Conservation (phyloP, 2,888 invertebrate genomes). For the Stenichneumon culpator region DNA sequence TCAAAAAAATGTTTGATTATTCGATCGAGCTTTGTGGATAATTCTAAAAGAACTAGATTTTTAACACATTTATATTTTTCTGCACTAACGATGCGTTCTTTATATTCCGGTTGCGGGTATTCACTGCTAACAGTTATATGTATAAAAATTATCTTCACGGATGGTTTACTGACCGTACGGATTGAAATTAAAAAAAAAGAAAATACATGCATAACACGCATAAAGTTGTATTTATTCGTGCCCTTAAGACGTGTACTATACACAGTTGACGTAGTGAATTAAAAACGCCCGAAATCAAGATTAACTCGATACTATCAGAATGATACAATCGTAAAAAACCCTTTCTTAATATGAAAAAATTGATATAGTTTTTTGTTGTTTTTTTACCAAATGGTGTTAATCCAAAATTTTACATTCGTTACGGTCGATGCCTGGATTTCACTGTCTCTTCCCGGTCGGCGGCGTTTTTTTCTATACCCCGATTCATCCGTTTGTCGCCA, state of each 20-base stretch:
- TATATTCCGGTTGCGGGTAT: slow-evolving; percentile 37
- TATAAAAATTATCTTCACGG: slow-evolving; percentile 16
- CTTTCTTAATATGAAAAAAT: slow-evolving; percentile 35
- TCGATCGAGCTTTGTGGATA: slow-evolving; percentile 5
- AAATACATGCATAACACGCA: slow-evolving; percentile 56
- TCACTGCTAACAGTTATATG: slow-evolving; percentile 20
- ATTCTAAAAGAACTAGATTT: slow-evolving; percentile 33
- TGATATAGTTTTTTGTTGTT: slow-evolving; percentile 27
- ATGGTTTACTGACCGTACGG: slow-evolving; percentile 30
- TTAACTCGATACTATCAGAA: slow-evolving; percentile 21
- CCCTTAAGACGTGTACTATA: slow-evolving; percentile 17
- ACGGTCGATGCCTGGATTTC: slow-evolving; percentile 10
- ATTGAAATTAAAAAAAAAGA: slow-evolving; percentile 3
- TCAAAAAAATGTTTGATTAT: not conserved
- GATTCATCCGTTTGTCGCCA: slow-evolving; percentile 40
- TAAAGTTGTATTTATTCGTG: slow-evolving; percentile 52
- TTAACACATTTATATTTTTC: slow-evolving; percentile 56
- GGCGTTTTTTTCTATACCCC: slow-evolving; percentile 7
- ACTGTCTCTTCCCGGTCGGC: not conserved
- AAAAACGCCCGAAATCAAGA: slow-evolving; percentile 16
- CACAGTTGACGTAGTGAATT: slow-evolving; percentile 45
- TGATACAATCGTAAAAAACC: slow-evolving; percentile 50
- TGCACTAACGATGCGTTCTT: slow-evolving; percentile 39
- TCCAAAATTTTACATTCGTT: slow-evolving; percentile 27
- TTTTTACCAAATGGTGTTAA: not conserved